Percentiles rank a stretch among this genome's conserved stretches.
Evolutionary conservation across 2,113 vertebrate species (phyloP).

Genomic region (Clarias macrocephalus): DNA sequence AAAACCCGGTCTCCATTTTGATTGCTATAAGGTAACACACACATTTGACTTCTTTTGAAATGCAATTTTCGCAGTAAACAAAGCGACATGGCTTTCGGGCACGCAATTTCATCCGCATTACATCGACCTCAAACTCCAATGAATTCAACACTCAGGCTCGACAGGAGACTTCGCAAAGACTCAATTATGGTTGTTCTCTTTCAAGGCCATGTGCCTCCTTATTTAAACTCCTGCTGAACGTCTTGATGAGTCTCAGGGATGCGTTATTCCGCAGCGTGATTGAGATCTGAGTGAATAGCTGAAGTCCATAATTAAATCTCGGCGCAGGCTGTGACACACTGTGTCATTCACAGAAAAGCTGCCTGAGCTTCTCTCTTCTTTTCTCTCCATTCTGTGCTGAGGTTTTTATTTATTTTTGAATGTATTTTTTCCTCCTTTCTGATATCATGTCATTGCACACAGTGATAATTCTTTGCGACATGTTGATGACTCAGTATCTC

Average conservation of each 20-base stretch:
- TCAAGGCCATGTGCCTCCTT: constrained; percentile 45
- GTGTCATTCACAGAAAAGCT: neutral
- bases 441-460: constrained; percentile 15
- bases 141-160: constrained; percentile 24
- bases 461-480: constrained; percentile 26
- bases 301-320: constrained; percentile 19
- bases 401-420: neutral
- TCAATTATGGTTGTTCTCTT: constrained; percentile 49
- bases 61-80: constrained; percentile 28
- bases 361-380: constrained; percentile 1
- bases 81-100: constrained; percentile 9
- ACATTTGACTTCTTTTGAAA: constrained; percentile 31
- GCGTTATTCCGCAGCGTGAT: neutral
- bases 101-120: constrained; percentile 37
- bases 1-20: neutral
- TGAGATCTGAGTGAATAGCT: constrained; percentile 22
- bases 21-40: constrained; percentile 16
- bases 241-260: constrained; percentile 33
- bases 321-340: neutral
- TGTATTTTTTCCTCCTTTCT: neutral
- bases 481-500: constrained; percentile 28
- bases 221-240: constrained; percentile 48
- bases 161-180: constrained; percentile 47
- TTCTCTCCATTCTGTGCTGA: neutral
- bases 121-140: constrained; percentile 35